Evolutionary conservation across 2,113 vertebrate species (phyloP), one percentile per base, ranked within the genome.

Genomic region (Nannospalax galili): DNA sequence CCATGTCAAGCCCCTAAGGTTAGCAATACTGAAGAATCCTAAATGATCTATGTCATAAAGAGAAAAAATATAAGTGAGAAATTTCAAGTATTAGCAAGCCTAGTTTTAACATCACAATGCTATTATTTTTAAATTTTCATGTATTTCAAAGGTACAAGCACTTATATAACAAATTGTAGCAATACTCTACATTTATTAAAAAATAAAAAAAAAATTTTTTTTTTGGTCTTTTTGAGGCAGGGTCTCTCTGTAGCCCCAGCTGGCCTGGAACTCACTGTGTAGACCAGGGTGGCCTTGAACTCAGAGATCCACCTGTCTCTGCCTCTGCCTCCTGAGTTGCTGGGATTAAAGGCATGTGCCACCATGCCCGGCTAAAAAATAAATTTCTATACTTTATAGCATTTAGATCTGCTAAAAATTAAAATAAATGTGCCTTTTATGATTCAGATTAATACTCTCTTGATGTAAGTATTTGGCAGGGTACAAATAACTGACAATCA

Each of bases 71-170:
- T 24, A 90, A 86, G 60, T 70, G 42, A 95, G 94, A 42, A 94
- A 88, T 81, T 87, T 82, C 48, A 94, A 78, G 60, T 69, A 78
- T 84, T 58, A 92, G 45, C 37, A 92, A 62, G 75, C 20, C 37
- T n/a, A 85, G 92, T 37, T 87, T 92, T 86, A 95, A 93, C 19
- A 84, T 45, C n/a, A 85, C 0, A 94, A 91, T 65, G 9, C 78
- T 91, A 88, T 92, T 88, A 84, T 60, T 87, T 92, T 74, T 32
- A 42, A 96, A 84, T 72, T 86, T 75, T 70, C 32, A 86, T 56
- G 6, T 88, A 88, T 70, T 88, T 94, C 48, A 73, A 92, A 95
- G 72, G 52, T 42, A 93, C 42, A 96, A 86, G n/a, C 60, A 84
- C 87, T 3, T 91, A n/a, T n/a, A n/a, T n/a, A 15, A 10, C 77